Percentiles rank a stretch among this genome's conserved stretches.
phyloP scores from a whole-genome alignment of 1,140 invertebrate genomes.

The Drosophila lacteicornis region DNA sequence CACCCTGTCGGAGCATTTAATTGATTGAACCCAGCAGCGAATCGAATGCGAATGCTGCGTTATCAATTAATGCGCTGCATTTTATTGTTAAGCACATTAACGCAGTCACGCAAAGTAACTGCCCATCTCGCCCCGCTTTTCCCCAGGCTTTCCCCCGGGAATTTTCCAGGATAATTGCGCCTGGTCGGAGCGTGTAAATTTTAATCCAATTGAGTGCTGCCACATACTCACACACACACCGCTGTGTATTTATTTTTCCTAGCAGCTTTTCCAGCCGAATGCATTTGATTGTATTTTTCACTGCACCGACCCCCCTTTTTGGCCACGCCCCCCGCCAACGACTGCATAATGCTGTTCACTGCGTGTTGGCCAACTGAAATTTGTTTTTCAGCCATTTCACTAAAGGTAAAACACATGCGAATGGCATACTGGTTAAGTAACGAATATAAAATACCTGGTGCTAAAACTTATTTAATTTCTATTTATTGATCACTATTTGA shows the following conservation, averaged over 20 bases:
- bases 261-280: constrained; percentile 78
- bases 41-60: constrained; percentile 43
- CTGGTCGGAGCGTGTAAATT: constrained; percentile 79
- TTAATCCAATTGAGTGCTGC: constrained; percentile 83
- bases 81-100: constrained; percentile 84
- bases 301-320: constrained; percentile 30
- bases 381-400: constrained; percentile 57
- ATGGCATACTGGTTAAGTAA: neutral
- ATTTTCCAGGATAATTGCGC: constrained; percentile 69
- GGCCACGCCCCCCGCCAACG: constrained; percentile 33
- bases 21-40: constrained; percentile 54
- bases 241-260: constrained; percentile 78
- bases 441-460: neutral
- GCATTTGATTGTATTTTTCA: constrained; percentile 82
- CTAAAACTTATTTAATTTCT: too few relatives aligned
- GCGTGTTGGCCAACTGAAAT: constrained; percentile 65
- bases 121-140: neutral
- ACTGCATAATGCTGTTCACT: constrained; percentile 59
- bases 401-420: constrained; percentile 62
- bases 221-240: constrained; percentile 43
- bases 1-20: constrained; percentile 42
- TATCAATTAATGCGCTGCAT: constrained; percentile 82
- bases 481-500: neutral
- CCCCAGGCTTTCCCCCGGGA: neutral
- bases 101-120: constrained; percentile 73